phyloP scores from a whole-genome alignment of 1,140 invertebrate species.

The Lepidostoma basale region DNA sequence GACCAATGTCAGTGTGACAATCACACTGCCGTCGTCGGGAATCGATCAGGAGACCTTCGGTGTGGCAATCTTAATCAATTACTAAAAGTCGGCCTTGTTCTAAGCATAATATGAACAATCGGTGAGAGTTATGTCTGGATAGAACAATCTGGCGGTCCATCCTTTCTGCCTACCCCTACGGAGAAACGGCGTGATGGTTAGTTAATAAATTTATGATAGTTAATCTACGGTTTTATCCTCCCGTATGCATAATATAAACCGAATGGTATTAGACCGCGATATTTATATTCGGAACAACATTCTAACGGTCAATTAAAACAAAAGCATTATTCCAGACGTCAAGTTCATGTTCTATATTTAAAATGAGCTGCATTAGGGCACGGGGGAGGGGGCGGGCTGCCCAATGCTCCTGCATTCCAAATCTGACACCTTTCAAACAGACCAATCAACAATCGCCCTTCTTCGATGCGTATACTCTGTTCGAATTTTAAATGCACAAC shows the following conservation, averaged over 20 bases:
- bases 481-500: not conserved
- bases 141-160: no score
- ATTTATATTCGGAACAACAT: not conserved
- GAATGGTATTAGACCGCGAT: not conserved
- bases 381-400: constrained; percentile 12
- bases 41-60: no score
- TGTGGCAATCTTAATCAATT: no score
- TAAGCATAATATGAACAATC: no score
- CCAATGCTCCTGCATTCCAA: constrained; percentile 37
- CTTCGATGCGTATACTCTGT: not conserved
- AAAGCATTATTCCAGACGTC: constrained; percentile 23
- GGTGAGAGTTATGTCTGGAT: no score
- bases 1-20: no score
- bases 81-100: no score
- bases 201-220: not conserved
- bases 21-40: no score
- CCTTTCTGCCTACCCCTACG: no score
- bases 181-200: not conserved
- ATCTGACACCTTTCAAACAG: constrained; percentile 42
- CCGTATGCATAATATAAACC: not conserved
- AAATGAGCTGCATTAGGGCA: constrained; percentile 18
- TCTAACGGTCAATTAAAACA: not conserved
- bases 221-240: not conserved
- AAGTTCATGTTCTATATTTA: not conserved
- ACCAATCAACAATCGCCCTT: constrained; percentile 32